Evolutionary conservation across 2,113 vertebrate genomes (phyloP).

Genomic region (Melanerpes formicivorus): DNA sequence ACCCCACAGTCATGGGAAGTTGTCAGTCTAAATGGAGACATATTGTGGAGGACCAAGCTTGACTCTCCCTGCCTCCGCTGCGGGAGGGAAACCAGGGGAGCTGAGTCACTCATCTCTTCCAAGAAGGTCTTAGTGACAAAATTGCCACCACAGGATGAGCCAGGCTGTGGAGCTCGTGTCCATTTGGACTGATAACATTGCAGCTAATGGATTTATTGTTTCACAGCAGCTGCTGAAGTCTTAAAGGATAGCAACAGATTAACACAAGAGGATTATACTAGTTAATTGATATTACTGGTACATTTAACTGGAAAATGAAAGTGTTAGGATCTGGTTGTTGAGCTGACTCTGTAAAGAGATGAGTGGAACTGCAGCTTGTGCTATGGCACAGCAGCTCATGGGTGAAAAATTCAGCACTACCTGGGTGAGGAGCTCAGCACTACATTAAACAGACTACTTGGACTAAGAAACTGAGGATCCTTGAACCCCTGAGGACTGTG

Average conservation of each 20-base stretch:
- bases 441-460: not conserved
- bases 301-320: not conserved
- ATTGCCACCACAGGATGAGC: not conserved
- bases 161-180: not conserved
- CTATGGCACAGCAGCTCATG: not conserved
- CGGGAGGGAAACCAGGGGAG: not conserved
- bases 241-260: not conserved
- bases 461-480: not conserved
- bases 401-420: not conserved
- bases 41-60: not conserved
- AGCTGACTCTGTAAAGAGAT: not conserved
- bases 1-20: not conserved
- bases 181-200: not conserved
- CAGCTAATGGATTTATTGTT: not conserved
- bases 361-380: not conserved
- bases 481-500: accelerated
- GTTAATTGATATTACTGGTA: conserved; percentile 15
- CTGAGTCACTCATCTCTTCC: not conserved
- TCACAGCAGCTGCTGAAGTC: not conserved
- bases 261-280: not conserved
- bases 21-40: conserved; percentile 42
- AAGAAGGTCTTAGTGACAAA: not conserved
- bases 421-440: not conserved
- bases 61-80: accelerated
- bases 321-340: not conserved